Base-by-base conservation (phyloP, 2,888 invertebrate genomes). In the Polia nebulosa region DNA sequence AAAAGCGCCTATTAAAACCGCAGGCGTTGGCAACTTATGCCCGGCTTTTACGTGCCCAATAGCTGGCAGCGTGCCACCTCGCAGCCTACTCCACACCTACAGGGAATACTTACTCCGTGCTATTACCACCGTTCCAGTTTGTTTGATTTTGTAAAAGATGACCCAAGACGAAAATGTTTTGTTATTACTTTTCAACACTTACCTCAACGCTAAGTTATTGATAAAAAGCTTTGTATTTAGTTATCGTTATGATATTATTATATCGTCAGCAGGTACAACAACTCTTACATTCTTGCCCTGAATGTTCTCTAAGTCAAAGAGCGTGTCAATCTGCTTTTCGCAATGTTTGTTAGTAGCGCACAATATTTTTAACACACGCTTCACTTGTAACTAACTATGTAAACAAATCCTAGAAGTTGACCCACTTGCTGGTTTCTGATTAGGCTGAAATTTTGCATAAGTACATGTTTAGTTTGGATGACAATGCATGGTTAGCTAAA, bases 41-140 rank as follows among this genome's bases (percentile, higher is more conserved):
- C 51, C 11, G 27, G 64, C 52, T 47, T 44, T 63, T 41, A 47
- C 53, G 49, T 68, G 47, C 15, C 53, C 29, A 61, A 13, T 53
- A 62, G 47, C 58, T 80, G 81, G 81, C 78, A 70, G 3, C 15
- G 47, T 51, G 78, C 78, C 70, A 78, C 47, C 25, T 57, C 25
- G 45, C 36, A 41, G 56, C 47, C 39, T 56, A 44, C 47, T 49
- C 34, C 55, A 13, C 62, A 65, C 60, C 45, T 60, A 20, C 27
- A 36, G 39, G 25, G n/a, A 53, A 52, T 39, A 55, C 62, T 51
- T 53, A 47, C 67, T 55, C 34, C 55, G 47, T 45, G 59, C 64
- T 36, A 36, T 57, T 34, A 68, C 58, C 34, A 55, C 44, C 15
- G 22, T 45, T 11, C 15, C 27, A 44, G 22, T 25, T 71, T 39